Evolutionary conservation across 2,888 invertebrate genomes (phyloP).

Genomic region (Ophion obscuratus): DNA sequence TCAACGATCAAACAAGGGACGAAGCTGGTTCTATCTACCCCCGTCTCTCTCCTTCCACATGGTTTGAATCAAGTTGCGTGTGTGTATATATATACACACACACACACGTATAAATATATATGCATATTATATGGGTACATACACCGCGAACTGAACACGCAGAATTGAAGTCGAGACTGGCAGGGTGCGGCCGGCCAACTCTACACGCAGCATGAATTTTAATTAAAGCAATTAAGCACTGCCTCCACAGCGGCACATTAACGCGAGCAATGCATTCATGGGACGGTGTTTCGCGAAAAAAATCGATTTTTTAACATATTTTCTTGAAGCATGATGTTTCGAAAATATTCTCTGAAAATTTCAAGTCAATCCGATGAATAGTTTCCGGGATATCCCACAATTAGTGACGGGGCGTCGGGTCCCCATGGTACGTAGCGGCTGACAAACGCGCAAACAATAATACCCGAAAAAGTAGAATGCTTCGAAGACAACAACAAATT

Average conservation of each 20-base stretch:
- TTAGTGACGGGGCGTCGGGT: too few species aligned
- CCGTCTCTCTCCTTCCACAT: constrained; percentile 19
- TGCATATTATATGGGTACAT: neutral
- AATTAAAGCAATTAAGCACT: constrained; percentile 82
- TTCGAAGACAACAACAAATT: too few species aligned
- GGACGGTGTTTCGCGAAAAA: constrained; percentile 68
- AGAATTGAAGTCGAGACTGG: constrained; percentile 43
- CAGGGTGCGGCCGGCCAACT: constrained; percentile 65
- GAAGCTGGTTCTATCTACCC: constrained; percentile 29
- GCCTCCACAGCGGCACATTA: constrained; percentile 79
- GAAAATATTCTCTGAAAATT: too few species aligned
- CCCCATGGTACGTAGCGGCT: too few species aligned
- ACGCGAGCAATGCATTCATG: constrained; percentile 77
- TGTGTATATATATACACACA: neutral
- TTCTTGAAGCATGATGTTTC: too few species aligned
- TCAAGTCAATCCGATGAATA: too few species aligned
- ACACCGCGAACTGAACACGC: constrained; percentile 36
- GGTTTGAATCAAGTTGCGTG: neutral
- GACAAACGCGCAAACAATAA: too few species aligned
- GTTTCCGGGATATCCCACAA: too few species aligned
- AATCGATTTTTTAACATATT: too few species aligned
- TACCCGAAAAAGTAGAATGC: too few species aligned
- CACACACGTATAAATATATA: neutral
- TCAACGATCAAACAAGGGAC: constrained; percentile 43
- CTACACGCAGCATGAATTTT: constrained; percentile 80